Evolutionary conservation across 1,140 invertebrate genomes (phyloP).

Genomic region (Andricus grossulariae): DNA sequence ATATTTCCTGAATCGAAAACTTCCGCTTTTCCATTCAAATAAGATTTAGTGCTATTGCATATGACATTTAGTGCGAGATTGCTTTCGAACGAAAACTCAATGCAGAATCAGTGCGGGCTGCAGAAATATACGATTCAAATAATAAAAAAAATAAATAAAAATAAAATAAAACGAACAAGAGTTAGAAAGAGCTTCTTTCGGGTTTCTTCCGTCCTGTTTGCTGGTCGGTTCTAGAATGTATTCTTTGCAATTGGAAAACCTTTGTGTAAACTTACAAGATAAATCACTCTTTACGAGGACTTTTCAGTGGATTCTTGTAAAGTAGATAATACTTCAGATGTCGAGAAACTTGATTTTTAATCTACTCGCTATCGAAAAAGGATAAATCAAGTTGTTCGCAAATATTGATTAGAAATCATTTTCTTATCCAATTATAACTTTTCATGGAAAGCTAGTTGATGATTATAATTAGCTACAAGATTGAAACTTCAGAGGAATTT

Average conservation of each 20-base stretch:
- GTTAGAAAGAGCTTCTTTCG: not conserved
- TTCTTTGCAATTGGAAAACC: slow-evolving; percentile 7
- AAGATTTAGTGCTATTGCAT: slow-evolving; percentile 17
- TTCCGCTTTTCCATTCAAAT: slow-evolving; percentile 38
- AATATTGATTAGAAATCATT: too few species aligned
- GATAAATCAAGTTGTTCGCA: not conserved
- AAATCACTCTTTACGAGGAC: not conserved
- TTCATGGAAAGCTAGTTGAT: too few species aligned
- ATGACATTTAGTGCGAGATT: slow-evolving; percentile 16
- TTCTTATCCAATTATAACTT: too few species aligned
- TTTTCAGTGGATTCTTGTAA: not conserved
- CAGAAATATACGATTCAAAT: not conserved
- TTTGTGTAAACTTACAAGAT: slow-evolving; percentile 1
- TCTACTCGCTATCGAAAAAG: not conserved
- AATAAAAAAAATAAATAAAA: not conserved
- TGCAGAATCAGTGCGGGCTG: not conserved
- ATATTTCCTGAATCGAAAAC: slow-evolving; percentile 43
- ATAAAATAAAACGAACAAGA: not conserved
- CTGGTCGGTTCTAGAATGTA: not conserved
- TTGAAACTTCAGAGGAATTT: not conserved
- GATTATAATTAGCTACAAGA: too few species aligned
- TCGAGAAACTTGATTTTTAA: not conserved
- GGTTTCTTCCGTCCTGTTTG: not conserved
- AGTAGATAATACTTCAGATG: not conserved
- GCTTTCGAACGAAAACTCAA: not conserved